Evolutionary conservation across 2,888 invertebrate genomes (phyloP), one percentile per base, ranked within the genome.

Genomic region (Amorpha juglandis): DNA sequence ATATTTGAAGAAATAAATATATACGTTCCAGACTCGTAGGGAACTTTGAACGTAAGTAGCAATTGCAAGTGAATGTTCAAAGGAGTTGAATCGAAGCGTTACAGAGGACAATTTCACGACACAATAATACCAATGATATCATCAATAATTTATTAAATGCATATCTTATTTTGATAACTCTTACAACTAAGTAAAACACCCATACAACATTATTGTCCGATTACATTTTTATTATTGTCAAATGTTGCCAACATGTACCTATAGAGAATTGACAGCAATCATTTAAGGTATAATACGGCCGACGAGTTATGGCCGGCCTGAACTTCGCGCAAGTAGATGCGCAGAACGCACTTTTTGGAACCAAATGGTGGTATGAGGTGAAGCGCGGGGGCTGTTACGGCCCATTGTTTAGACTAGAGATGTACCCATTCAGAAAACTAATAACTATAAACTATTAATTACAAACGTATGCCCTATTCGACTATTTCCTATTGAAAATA

Each of bases 251-350:
- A 74, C 82, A 78, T 75, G 79, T 79, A n/a, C n/a, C n/a, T n/a
- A 84, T 76, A 72, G 72, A 79, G 77, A 92, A 92, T 92, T 92
- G 92, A 92, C 92, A 77, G 86, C 72, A 79, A 81, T 50, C 19
- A 50, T 79, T 76, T 71, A 74, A 75, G 71, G 71, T 89, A n/a
- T n/a, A n/a, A n/a, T n/a, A n/a, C n/a, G n/a, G n/a, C n/a, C n/a
- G n/a, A n/a, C n/a, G n/a, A n/a, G n/a, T n/a, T n/a, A n/a, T n/a
- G n/a, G n/a, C n/a, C n/a, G n/a, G n/a, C n/a, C n/a, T n/a, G n/a
- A n/a, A n/a, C n/a, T n/a, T n/a, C n/a, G n/a, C n/a, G n/a, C n/a
- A n/a, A n/a, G n/a, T n/a, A n/a, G n/a, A n/a, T n/a, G n/a, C n/a
- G n/a, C n/a, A n/a, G n/a, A n/a, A n/a, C n/a, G n/a, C n/a, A n/a